A percentile compares a stretch with the other conserved stretches of the same genome.
Conservation (phyloP, 2,797 vertebrate species). For the Acridotheres tristis region DNA sequence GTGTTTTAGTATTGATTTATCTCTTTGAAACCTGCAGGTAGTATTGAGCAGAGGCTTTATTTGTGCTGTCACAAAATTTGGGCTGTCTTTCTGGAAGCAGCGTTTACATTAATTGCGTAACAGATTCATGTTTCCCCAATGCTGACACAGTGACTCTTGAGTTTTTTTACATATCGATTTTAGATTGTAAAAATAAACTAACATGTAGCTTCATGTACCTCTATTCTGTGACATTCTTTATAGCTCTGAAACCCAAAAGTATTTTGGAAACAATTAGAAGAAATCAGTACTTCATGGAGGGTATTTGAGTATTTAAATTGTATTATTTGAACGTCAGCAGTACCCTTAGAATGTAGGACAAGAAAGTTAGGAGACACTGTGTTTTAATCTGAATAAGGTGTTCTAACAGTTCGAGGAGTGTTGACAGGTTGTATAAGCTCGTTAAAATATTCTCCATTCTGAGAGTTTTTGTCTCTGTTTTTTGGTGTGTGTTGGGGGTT, state of each 20-base stretch:
- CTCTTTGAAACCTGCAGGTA: not conserved
- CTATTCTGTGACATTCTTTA: not conserved
- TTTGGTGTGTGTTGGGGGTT: fast-evolving
- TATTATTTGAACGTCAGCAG: not conserved
- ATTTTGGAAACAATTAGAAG: conserved; percentile 2
- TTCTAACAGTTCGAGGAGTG: not conserved
- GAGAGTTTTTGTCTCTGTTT: not conserved
- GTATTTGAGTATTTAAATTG: conserved; percentile 14
- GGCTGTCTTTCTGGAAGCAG: not conserved
- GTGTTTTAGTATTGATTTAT: not conserved
- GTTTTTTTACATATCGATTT: not conserved
- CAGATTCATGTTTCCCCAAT: not conserved
- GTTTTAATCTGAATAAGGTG: not conserved
- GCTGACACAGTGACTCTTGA: not conserved
- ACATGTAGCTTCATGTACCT: not conserved
- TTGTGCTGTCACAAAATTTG: not conserved
- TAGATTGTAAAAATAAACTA: not conserved
- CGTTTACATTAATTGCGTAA: not conserved
- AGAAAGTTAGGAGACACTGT: not conserved
- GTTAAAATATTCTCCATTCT: not conserved
- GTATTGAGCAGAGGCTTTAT: not conserved
- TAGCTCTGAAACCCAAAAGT: not conserved
- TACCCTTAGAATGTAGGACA: not conserved
- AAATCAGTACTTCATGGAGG: not conserved
- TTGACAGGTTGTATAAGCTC: not conserved